Evolutionary conservation across 1,140 invertebrate species (phyloP), one percentile per base, ranked within the genome.

Genomic region (Pantala flavescens): DNA sequence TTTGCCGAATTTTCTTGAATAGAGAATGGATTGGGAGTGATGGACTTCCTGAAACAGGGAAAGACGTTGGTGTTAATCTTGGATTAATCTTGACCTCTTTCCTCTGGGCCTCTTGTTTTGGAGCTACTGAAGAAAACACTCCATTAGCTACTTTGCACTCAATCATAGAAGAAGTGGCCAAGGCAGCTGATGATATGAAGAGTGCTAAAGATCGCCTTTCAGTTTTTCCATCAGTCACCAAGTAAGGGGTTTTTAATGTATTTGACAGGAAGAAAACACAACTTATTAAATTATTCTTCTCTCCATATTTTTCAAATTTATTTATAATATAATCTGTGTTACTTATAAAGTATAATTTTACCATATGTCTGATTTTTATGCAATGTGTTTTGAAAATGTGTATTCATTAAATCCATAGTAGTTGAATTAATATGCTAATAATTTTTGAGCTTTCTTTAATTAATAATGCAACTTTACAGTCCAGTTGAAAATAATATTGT

Each of bases 151-250:
- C 83, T n/a, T 78, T 89, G 0, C 84, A 83, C 76, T 80, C 80
- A 42, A 77, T 89, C 24, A 78, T 87, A 0, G 78, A 84, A 73
- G 83, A 85, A 78, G 77, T 90, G 71, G 81, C 83, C 55, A 79
- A 83, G 23, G 85, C 90, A 80, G 81, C 84, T 23, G 77, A 78
- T 49, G 76, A 79, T 70, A 80, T 89, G n/a, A 83, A 85, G 78
- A 82, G 78, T n/a, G 81, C 84, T 42, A 83, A 87, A 76, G 84
- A 86, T 80, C 81, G 81, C n/a, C 78, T 89, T 19, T 82, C 80
- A 49, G 84, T 83, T 19, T 86, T 90, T 73, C 88, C 88, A 21
- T 87, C 88, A 3, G 83, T 90, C 28, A 87, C 81, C 73, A 88
- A 84, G 83, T 84, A 75, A 75, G 49, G 9, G 28, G 28, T 5